Base-by-base conservation (phyloP, 2,113 vertebrate genomes). In the Gobio gobio region DNA sequence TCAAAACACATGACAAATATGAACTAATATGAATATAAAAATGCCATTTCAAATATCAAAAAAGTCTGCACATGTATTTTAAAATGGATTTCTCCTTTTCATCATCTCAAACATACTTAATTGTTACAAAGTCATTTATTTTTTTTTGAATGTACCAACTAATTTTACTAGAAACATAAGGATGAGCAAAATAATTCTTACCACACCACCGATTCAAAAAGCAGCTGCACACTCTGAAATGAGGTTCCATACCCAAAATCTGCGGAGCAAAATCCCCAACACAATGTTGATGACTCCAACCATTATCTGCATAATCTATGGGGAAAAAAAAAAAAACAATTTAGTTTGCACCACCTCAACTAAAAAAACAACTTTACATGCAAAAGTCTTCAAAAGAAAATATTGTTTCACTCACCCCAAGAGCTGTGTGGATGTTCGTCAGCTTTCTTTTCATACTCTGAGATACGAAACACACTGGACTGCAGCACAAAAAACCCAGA, bases 301-400 rank as follows among this genome's bases (percentile, higher is more conserved):
- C 89, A 94, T 87, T 2, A 94, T 92, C 66, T 94, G 94, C 80
- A 92, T 29, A 7, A 88, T 54, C 94, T 94, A 86, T 12, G 29
- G 10, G 29, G 10, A 80, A 87, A 70, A 56, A 3, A 49, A 86
- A 3, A 49, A 85, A 14, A 84, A 82, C 0, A 18, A 49, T 59
- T 61, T n/a, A 36, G 7, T 70, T 2, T 58, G 36, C 51, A 33
- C 9, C 9, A 33, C 4, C 14, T 47, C 1, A 20, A 9, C 8
- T 33, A 0, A 33, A 33, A 4, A 18, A 16, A 26, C 13, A n/a
- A n/a, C 56, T n/a, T 59, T 10, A 59, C 8, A 59, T 59, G 56
- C 16, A 40, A 0, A 68, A 4, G 64, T 36, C 64, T 68, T 68
- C 0, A 20, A 40, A 40, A 36, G 14, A 36, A 66, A 18, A 16